These are phyloP conservation scores for Bubalus kerabau DNA, from an alignment of 2,113 vertebrate genomes.

Conservation along the genomic window DNA sequence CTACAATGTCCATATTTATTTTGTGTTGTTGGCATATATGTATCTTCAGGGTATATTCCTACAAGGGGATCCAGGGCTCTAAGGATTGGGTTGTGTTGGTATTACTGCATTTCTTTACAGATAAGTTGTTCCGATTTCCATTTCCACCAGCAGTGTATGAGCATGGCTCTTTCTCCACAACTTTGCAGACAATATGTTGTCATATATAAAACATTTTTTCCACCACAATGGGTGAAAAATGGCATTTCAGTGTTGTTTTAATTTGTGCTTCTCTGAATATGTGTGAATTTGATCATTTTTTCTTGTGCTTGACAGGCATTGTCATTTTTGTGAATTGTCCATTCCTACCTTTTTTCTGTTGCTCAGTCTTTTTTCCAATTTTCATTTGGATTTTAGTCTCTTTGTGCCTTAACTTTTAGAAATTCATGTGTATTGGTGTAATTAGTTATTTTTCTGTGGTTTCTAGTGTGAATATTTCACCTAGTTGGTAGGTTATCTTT, in stretches of 20 bases:
- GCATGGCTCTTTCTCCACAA: neutral
- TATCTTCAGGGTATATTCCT: neutral
- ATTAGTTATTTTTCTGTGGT: neutral
- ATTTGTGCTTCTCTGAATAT: neutral
- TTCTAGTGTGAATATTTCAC: neutral
- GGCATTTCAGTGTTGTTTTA: neutral
- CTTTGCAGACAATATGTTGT: neutral
- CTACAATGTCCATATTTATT: neutral
- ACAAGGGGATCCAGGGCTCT: neutral
- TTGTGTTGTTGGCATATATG: neutral
- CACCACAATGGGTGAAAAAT: neutral
- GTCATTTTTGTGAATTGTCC: neutral
- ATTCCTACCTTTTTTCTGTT: neutral
- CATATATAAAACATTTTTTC: neutral
- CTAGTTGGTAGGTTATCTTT: neutral
- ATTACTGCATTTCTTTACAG: neutral
- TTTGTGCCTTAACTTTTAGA: neutral
- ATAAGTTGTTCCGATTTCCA: neutral
- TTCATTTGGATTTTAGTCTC: neutral
- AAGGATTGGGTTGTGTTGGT: neutral
- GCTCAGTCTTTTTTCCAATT: neutral
- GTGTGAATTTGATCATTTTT: neutral
- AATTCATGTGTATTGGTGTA: neutral
- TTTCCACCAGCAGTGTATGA: neutral
- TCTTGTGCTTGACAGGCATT: neutral